Evolutionary conservation across 2,113 vertebrate genomes (phyloP).

Genomic region (Anarhynchus alexandrinus): DNA sequence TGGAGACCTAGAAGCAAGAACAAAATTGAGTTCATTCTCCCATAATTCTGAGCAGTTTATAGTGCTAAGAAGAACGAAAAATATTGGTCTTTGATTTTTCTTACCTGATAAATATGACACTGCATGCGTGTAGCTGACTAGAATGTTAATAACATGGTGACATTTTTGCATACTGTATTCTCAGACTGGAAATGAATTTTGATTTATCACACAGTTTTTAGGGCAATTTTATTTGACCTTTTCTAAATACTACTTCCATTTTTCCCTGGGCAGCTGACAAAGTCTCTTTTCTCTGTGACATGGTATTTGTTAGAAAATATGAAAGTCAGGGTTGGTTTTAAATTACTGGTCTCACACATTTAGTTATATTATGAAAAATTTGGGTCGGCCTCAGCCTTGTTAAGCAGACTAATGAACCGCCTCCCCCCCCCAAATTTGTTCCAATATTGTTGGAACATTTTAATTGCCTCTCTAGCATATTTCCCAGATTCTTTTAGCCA

Average conservation of each 20-base stretch:
- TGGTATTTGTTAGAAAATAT: constrained; percentile 15
- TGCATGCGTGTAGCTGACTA: background rate
- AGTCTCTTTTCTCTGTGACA: background rate
- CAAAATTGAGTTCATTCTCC: background rate
- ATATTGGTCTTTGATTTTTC: background rate
- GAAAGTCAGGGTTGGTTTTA: background rate
- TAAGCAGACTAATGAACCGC: background rate
- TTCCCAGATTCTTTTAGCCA: background rate
- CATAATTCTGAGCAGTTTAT: background rate
- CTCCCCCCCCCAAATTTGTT: background rate
- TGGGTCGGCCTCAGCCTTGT: background rate
- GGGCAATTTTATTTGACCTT: constrained; percentile 51
- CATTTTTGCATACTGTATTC: constrained; percentile 33
- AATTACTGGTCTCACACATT: background rate
- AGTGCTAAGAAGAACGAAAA: background rate
- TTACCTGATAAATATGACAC: background rate
- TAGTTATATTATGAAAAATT: background rate
- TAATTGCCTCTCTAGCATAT: background rate
- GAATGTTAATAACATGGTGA: constrained; percentile 2
- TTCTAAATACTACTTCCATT: constrained; percentile 30
- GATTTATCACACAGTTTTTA: constrained; percentile 25
- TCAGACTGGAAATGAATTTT: background rate
- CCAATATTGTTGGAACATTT: background rate
- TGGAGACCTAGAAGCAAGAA: background rate
- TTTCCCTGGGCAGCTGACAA: constrained; percentile 4